Percentiles rank a stretch among this genome's conserved stretches.
These are phyloP conservation scores for Melierax canorus DNA, from an alignment of 2,113 vertebrate species.

Conservation along the genomic window DNA sequence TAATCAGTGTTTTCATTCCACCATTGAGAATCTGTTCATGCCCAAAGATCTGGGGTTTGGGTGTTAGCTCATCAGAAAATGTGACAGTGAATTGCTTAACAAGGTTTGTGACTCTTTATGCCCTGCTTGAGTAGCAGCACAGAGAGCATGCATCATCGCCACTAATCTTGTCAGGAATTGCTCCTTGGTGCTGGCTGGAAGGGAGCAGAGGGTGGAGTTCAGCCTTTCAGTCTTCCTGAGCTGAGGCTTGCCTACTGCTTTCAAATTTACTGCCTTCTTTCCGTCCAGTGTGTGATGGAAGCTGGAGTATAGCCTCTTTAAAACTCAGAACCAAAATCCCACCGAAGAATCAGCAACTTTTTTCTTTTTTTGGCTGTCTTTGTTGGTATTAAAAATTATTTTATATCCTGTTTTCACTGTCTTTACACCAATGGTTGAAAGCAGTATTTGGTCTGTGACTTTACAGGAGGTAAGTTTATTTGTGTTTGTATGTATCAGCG, in stretches of 20 bases:
- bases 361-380: slow-evolving; percentile 4
- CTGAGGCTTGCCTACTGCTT: slow-evolving; percentile 43
- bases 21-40: not conserved
- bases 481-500: slow-evolving; percentile 54
- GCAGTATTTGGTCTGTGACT: slow-evolving; percentile 74
- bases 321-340: not conserved
- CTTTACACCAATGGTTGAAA: slow-evolving; percentile 78
- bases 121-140: not conserved
- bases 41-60: not conserved
- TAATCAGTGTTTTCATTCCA: not conserved
- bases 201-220: slow-evolving; percentile 58
- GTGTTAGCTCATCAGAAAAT: not conserved
- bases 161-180: not conserved
- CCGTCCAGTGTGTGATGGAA: not conserved
- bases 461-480: slow-evolving; percentile 80
- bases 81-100: slow-evolving; percentile 19
- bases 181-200: not conserved
- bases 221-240: slow-evolving; percentile 11
- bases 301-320: not conserved
- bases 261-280: not conserved
- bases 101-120: slow-evolving; percentile 5
- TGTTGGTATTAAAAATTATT: slow-evolving; percentile 61
- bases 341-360: slow-evolving; percentile 21
- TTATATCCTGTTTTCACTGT: slow-evolving; percentile 71
- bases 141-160: not conserved